phyloP scores from a whole-genome alignment of 2,888 invertebrate species.

The Tipula unca region DNA sequence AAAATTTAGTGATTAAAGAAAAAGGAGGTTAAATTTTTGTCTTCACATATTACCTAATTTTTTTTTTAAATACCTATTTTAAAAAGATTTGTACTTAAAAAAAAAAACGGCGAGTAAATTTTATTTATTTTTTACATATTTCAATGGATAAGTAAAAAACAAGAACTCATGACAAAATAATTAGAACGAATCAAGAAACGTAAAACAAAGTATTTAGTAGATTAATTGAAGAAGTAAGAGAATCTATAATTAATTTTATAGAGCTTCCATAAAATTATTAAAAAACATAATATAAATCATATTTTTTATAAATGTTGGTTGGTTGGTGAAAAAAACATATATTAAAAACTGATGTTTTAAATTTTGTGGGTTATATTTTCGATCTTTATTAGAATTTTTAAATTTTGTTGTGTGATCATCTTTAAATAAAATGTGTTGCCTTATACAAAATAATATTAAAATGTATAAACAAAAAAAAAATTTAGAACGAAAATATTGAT shows the following conservation, averaged over 20 bases:
- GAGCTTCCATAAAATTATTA: conserved; percentile 8
- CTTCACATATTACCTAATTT: neutral
- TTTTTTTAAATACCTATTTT: neutral
- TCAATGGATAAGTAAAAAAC: neutral
- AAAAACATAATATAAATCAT: conserved; percentile 1
- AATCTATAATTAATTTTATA: neutral
- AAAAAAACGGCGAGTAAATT: neutral
- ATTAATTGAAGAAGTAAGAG: neutral
- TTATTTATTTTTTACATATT: neutral
- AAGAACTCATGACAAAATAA: conserved; percentile 8
- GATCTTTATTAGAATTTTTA: conserved; percentile 8
- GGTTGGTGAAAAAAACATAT: neutral
- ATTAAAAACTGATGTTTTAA: neutral
- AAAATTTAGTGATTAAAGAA: neutral
- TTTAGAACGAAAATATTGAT: neutral
- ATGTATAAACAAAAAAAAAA: neutral
- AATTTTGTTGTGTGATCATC: neutral
- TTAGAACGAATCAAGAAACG: neutral
- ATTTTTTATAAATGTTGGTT: conserved; percentile 3
- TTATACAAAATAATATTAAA: conserved; percentile 1
- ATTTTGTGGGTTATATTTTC: conserved; percentile 8
- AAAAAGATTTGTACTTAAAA: conserved; percentile 4
- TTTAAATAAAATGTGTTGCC: neutral
- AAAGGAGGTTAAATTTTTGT: neutral
- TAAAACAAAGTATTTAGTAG: conserved; percentile 14